phyloP scores from a whole-genome alignment of 2,888 invertebrate genomes.

The Ennomos erosarius region DNA sequence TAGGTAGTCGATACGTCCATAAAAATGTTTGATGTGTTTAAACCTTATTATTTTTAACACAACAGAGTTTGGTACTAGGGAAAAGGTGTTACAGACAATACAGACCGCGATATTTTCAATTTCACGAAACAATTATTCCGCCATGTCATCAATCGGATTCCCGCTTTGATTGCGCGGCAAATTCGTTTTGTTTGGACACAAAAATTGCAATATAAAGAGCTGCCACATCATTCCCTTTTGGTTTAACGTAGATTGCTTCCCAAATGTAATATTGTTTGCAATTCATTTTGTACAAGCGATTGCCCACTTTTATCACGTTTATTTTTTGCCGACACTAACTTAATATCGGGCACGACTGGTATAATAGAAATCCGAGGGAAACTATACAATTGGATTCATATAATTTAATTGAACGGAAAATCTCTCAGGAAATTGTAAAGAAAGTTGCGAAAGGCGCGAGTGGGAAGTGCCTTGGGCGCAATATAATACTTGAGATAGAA shows the following conservation, averaged over 20 bases:
- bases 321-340: constrained; percentile 71
- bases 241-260: constrained; percentile 84
- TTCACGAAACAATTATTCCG: constrained; percentile 84
- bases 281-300: constrained; percentile 81
- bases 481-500: constrained; percentile 72
- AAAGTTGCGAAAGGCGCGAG: constrained; percentile 67
- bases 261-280: constrained; percentile 84
- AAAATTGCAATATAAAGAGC: constrained; percentile 86
- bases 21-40: too few species aligned
- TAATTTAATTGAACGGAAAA: constrained; percentile 75
- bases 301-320: constrained; percentile 77
- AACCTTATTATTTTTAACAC: too few species aligned
- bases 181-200: constrained; percentile 85
- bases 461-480: constrained; percentile 66
- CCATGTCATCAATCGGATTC: constrained; percentile 85
- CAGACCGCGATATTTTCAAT: constrained; percentile 80
- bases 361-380: constrained; percentile 61
- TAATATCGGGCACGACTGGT: constrained; percentile 63
- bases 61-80: constrained; percentile 11
- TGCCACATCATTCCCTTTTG: constrained; percentile 85
- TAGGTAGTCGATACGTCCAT: too few species aligned
- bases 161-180: constrained; percentile 85
- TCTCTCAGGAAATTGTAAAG: constrained; percentile 70
- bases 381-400: constrained; percentile 69
- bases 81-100: constrained; percentile 71